phyloP scores from a whole-genome alignment of 2,888 invertebrate genomes.

The Mantis religiosa region DNA sequence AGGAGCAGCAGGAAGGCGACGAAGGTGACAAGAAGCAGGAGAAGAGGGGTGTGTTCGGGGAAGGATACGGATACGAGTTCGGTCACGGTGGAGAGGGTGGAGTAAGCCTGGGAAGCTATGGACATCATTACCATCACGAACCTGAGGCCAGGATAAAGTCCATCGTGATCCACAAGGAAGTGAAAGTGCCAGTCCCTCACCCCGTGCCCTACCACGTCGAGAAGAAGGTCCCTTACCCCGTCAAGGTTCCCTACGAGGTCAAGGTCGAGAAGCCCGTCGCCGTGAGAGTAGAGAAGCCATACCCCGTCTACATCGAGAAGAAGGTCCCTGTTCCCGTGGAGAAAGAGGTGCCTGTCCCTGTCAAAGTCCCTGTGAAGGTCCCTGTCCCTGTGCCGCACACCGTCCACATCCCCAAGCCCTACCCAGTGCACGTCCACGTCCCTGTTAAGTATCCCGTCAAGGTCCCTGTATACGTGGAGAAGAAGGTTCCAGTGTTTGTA shows the following conservation, averaged over 20 bases:
- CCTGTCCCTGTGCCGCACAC: slow-evolving; percentile 49
- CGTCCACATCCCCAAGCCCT: slow-evolving; percentile 39
- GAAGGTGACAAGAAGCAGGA: background rate
- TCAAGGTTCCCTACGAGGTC: slow-evolving; percentile 28
- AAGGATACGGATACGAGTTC: background rate
- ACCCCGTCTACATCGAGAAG: slow-evolving; percentile 28
- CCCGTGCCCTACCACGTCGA: slow-evolving; percentile 41
- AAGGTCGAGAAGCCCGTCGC: slow-evolving; percentile 36
- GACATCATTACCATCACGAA: slow-evolving; percentile 13
- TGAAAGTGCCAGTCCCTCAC: slow-evolving; percentile 37
- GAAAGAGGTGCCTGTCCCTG: slow-evolving; percentile 23
- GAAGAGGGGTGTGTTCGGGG: background rate
- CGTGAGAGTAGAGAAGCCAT: slow-evolving; percentile 30
- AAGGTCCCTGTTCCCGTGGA: slow-evolving; percentile 47
- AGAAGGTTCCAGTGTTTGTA: slow-evolving; percentile 7
- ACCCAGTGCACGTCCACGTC: background rate
- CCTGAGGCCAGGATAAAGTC: slow-evolving; percentile 11
- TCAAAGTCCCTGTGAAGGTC: slow-evolving; percentile 60
- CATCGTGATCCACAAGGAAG: slow-evolving; percentile 24
- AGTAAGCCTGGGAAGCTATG: background rate
- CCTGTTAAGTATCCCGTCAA: slow-evolving; percentile 1
- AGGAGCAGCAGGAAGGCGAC: background rate
- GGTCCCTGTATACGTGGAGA: slow-evolving; percentile 10
- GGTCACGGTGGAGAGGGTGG: background rate
- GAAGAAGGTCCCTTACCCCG: slow-evolving; percentile 40